These are phyloP conservation scores for Ceratitis capitata DNA, from an alignment of 1,140 invertebrate genomes.

Conservation along the genomic window DNA sequence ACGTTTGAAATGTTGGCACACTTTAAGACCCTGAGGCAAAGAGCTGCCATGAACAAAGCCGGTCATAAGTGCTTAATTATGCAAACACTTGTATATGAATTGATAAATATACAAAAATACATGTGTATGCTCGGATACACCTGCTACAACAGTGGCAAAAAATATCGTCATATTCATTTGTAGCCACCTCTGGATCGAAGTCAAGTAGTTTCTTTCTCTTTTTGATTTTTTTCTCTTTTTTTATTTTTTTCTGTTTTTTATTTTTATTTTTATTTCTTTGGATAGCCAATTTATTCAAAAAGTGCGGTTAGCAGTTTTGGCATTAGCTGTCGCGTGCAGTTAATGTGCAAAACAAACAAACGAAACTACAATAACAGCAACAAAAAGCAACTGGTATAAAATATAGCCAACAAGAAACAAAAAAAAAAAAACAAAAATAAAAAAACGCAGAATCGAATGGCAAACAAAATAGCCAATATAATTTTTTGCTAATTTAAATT, in stretches of 20 bases:
- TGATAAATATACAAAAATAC: not conserved
- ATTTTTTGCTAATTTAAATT: slow-evolving; percentile 28
- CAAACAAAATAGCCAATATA: not conserved
- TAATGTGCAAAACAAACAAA: not conserved
- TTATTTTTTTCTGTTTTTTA: not conserved
- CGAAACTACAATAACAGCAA: not conserved
- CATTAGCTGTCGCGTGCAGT: slow-evolving; percentile 19
- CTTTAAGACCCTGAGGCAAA: not conserved
- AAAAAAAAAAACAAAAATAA: not conserved
- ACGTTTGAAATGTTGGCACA: not conserved
- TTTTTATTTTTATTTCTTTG: not conserved
- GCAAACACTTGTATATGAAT: not conserved
- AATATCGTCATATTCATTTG: not conserved
- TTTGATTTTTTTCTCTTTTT: not conserved
- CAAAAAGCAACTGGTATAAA: not conserved
- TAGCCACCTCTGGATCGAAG: not conserved
- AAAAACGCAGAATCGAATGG: not conserved
- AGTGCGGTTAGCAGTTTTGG: not conserved
- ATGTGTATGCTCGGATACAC: not conserved
- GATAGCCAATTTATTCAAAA: not conserved
- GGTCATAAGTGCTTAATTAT: not conserved
- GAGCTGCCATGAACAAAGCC: not conserved
- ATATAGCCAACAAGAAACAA: not conserved
- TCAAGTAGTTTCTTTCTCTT: not conserved
- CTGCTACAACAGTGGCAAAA: not conserved